Percentiles rank a stretch among this genome's conserved stretches.
Evolutionary conservation across 2,113 vertebrate genomes (phyloP).

Genomic region (Archilochus colubris): DNA sequence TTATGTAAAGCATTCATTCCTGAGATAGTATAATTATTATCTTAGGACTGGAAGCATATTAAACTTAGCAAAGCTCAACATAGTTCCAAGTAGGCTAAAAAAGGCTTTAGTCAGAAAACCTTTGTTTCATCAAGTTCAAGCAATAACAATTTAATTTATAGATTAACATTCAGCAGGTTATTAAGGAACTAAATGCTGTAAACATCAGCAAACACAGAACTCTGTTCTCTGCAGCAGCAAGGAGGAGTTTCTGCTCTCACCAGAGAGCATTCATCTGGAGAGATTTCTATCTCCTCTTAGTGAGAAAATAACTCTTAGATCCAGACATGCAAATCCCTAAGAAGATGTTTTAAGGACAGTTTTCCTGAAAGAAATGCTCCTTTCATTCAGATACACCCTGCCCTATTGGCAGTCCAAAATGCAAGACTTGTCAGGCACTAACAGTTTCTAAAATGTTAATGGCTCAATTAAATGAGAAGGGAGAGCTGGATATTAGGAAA

Average conservation of each 20-base stretch:
- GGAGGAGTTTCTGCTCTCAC: background rate
- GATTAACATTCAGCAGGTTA: background rate
- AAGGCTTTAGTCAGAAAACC: background rate
- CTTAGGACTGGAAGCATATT: background rate
- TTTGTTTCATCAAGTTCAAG: background rate
- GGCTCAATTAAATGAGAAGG: background rate
- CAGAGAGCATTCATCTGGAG: background rate
- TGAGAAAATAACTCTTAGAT: background rate
- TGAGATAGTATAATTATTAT: background rate
- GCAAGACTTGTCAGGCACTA: background rate
- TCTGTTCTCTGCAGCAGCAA: background rate
- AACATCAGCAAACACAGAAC: background rate
- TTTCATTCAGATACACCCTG: background rate
- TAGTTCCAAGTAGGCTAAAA: background rate
- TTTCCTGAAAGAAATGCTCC: background rate
- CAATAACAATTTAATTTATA: background rate
- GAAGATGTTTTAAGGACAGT: background rate
- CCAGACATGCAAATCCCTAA: background rate
- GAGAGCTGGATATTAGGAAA: background rate
- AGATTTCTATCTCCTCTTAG: background rate
- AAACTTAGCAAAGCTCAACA: background rate
- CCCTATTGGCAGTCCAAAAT: background rate
- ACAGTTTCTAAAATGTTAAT: constrained; percentile 29
- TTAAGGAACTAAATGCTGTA: background rate
- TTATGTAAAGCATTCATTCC: background rate